These are phyloP conservation scores for Gibbula magus DNA, from an alignment of 2,888 invertebrate species.

Conservation along the genomic window DNA sequence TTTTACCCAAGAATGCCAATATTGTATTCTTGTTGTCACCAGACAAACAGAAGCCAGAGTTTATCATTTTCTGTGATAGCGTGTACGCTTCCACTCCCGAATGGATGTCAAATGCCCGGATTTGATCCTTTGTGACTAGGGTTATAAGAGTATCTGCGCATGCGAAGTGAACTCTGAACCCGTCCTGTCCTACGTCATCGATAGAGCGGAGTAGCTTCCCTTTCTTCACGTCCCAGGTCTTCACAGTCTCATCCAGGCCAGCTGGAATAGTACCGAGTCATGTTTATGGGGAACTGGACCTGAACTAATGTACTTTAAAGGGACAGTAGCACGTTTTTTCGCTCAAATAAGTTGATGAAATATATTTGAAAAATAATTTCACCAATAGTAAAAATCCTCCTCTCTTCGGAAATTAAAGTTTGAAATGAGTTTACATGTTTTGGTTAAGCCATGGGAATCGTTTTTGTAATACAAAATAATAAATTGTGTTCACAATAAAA, in stretches of 20 bases:
- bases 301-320: background rate
- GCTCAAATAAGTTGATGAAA: too few relatives aligned
- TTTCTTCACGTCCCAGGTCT: conserved; percentile 52
- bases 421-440: too few relatives aligned
- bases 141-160: background rate
- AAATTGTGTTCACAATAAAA: too few relatives aligned
- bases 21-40: background rate
- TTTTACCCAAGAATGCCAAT: background rate
- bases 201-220: conserved; percentile 45
- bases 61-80: background rate
- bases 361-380: too few relatives aligned
- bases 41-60: background rate
- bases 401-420: too few relatives aligned
- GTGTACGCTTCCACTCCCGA: background rate
- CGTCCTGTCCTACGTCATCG: conserved; percentile 47
- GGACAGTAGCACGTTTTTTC: too few relatives aligned
- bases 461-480: too few relatives aligned
- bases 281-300: background rate
- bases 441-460: too few relatives aligned
- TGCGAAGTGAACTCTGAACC: background rate
- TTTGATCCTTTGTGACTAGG: background rate
- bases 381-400: too few relatives aligned
- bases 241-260: conserved; percentile 56
- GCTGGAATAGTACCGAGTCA: conserved; percentile 38
- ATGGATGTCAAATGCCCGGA: conserved; percentile 11